These are phyloP conservation scores for Ifrita kowaldi DNA, from an alignment of 2,113 vertebrate species.

Conservation along the genomic window DNA sequence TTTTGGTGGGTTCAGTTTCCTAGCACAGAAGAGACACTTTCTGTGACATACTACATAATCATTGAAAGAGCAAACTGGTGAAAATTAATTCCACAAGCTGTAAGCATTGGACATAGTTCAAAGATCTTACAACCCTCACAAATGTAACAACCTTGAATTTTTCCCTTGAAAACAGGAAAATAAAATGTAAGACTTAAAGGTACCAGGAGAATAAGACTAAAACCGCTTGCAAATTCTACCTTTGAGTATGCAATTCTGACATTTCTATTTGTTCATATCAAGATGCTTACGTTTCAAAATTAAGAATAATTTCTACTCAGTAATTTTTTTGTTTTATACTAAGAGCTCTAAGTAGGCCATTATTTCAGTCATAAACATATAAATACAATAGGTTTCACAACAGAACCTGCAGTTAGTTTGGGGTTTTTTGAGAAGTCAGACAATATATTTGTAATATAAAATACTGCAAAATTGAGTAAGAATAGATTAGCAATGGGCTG, in stretches of 20 bases:
- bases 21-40: background rate
- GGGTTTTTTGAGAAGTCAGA: background rate
- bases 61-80: background rate
- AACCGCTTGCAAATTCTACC: background rate
- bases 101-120: background rate
- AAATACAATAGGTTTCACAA: background rate
- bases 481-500: background rate
- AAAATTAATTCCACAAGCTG: conserved; percentile 7
- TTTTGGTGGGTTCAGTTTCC: background rate
- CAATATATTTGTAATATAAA: background rate
- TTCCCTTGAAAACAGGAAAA: background rate
- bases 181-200: background rate
- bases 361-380: background rate
- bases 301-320: background rate
- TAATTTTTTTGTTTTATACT: background rate
- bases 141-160: background rate
- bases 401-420: background rate
- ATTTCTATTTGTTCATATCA: background rate
- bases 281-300: background rate
- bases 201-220: background rate
- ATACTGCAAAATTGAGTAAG: background rate
- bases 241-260: background rate
- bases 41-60: background rate
- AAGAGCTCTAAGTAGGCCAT: background rate
- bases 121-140: background rate